These are phyloP conservation scores for Copidosoma floridanum DNA, from an alignment of 1,140 invertebrate species.

Conservation along the genomic window DNA sequence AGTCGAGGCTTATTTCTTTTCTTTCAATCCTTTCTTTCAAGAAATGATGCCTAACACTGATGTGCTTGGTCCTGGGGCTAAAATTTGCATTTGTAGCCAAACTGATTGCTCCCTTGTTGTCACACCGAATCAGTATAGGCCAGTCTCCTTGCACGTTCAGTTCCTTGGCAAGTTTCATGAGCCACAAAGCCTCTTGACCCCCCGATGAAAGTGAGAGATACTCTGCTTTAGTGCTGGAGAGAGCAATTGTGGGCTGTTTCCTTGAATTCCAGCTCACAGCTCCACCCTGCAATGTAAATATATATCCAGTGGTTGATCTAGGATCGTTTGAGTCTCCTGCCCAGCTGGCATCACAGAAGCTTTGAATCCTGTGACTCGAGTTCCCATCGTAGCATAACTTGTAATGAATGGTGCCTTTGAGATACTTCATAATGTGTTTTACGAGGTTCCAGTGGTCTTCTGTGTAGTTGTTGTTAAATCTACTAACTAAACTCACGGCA, in stretches of 20 bases:
- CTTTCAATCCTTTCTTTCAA: constrained; percentile 7
- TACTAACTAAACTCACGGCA: not conserved
- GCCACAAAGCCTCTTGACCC: not conserved
- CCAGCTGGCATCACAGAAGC: not conserved
- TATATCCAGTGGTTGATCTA: not conserved
- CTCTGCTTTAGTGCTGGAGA: not conserved
- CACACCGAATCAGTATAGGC: not conserved
- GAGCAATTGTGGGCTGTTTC: not conserved
- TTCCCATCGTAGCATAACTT: not conserved
- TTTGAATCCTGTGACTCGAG: not conserved
- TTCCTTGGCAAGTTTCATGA: not conserved
- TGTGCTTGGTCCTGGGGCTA: constrained; percentile 48
- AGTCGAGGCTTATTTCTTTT: not conserved
- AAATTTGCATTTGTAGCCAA: constrained; percentile 43
- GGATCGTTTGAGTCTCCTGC: not conserved
- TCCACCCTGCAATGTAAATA: not conserved
- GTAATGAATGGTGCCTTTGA: not conserved
- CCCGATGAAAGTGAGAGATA: not conserved
- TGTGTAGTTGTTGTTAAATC: not conserved
- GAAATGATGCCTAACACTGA: constrained; percentile 47
- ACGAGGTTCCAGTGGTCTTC: not conserved
- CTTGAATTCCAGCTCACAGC: not conserved
- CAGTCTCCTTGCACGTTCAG: not conserved
- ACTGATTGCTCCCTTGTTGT: constrained; percentile 40
- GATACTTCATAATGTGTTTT: not conserved